Conservation (phyloP, 2,888 invertebrate genomes). For the Mellilla xanthometata region DNA sequence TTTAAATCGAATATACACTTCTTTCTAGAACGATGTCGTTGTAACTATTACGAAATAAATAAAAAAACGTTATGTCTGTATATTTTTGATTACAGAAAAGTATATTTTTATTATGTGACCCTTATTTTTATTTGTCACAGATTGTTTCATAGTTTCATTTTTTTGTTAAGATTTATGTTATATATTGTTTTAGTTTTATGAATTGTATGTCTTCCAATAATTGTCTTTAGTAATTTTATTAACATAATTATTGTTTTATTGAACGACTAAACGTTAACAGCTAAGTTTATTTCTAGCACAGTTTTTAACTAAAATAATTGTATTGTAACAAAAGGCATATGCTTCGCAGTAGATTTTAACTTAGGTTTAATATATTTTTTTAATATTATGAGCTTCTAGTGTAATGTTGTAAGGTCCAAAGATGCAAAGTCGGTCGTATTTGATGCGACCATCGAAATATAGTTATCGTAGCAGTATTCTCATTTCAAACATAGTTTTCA, state of each 20-base stretch:
- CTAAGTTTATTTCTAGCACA: constrained; percentile 54
- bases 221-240: constrained; percentile 44
- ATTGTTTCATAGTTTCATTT: constrained; percentile 25
- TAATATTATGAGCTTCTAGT: constrained; percentile 65
- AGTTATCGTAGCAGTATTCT: constrained; percentile 67
- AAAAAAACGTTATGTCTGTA: constrained; percentile 59
- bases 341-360: constrained; percentile 64
- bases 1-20: constrained; percentile 21
- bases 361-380: constrained; percentile 54
- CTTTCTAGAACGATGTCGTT: constrained; percentile 28
- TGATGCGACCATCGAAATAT: constrained; percentile 55
- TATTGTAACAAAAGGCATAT: constrained; percentile 45
- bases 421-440: constrained; percentile 60
- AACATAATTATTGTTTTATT: constrained; percentile 47
- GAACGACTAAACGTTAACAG: constrained; percentile 33
- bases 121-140: constrained; percentile 35
- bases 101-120: constrained; percentile 41
- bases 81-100: constrained; percentile 67
- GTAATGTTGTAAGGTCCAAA: constrained; percentile 74
- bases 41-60: constrained; percentile 18
- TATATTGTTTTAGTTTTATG: constrained; percentile 38
- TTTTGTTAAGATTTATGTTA: constrained; percentile 27
- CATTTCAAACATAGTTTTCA: constrained; percentile 37
- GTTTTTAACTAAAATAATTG: constrained; percentile 58
- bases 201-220: constrained; percentile 70